Evolutionary conservation across 2,797 vertebrate species (phyloP).

Genomic region (Platalea minor): DNA sequence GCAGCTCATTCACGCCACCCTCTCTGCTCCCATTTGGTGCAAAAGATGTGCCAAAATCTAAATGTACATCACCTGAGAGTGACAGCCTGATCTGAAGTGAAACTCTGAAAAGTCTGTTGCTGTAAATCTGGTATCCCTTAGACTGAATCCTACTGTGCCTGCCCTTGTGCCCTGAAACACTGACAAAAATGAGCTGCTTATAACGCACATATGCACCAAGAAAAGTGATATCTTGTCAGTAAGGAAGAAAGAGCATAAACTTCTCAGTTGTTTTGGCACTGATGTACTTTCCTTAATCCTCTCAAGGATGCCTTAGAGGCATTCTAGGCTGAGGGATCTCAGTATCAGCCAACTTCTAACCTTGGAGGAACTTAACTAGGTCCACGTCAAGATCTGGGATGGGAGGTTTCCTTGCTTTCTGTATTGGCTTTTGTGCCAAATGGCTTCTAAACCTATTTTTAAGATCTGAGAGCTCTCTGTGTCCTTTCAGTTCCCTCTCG

Average conservation of each 20-base stretch:
- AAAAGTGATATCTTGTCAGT: not conserved
- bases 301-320: not conserved
- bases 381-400: not conserved
- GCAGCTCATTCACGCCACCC: not conserved
- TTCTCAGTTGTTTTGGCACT: not conserved
- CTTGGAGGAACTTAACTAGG: not conserved
- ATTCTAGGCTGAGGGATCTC: not conserved
- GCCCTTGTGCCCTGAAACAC: not conserved
- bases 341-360: not conserved
- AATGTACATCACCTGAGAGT: not conserved
- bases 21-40: not conserved
- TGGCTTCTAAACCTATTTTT: constrained; percentile 9
- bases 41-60: not conserved
- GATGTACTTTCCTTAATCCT: not conserved
- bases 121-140: not conserved
- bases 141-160: not conserved
- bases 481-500: not conserved
- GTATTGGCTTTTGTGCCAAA: not conserved
- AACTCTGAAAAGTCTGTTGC: not conserved
- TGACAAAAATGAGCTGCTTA: not conserved
- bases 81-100: not conserved
- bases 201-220: not conserved
- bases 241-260: not conserved
- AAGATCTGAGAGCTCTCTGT: constrained; percentile 16
- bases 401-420: not conserved